Base-by-base conservation (phyloP, 1,140 invertebrate species). In the Aphidius ervi region DNA sequence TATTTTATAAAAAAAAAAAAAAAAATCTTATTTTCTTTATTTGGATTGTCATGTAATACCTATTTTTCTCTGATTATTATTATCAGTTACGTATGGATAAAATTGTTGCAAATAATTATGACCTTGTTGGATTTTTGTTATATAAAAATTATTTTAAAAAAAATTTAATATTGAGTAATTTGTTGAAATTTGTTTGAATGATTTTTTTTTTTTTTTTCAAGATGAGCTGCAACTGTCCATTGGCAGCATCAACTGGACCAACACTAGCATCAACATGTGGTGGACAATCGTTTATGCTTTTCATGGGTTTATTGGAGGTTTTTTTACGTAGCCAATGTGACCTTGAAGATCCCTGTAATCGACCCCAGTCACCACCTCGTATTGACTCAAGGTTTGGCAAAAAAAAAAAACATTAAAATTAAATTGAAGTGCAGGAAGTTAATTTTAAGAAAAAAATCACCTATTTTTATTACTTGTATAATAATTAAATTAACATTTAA, bases 301-400 rank as follows among this genome's bases (percentile, higher is more conserved):
- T 92, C 74, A 93, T 93, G 90, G 90, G 90, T 5, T 82, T 93
- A 0, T 82, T 92, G 16, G 90, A 92, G 69, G 90, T 92, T 0
- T 92, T 93, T 71, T 81, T 93, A 40, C 80, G 89, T 8, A 91
- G 89, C 46, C 90, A 92, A 68, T 92, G 90, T 70, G 90, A 93
- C 67, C 79, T 93, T 56, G 90, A 92, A 70, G 90, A 93, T 76
- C 90, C 90, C 5, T 93, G 90, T 70, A 87, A 88, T 37, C 80
- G 90, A 48, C 86, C 88, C 1, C 45, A 71, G 31, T 69, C 75
- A 20, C 69, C 69, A 4, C 69, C 70, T 47, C 68, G 59, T 4
- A 67, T 76, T 4, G 71, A 78, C 55, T 62, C 74, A 23, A 77
- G 73, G 75, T 76, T 9, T 56, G 23, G 3, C 7, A 52, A 31